These are phyloP conservation scores for Diplazon laetatorius DNA, from an alignment of 2,888 invertebrate genomes.

Conservation along the genomic window DNA sequence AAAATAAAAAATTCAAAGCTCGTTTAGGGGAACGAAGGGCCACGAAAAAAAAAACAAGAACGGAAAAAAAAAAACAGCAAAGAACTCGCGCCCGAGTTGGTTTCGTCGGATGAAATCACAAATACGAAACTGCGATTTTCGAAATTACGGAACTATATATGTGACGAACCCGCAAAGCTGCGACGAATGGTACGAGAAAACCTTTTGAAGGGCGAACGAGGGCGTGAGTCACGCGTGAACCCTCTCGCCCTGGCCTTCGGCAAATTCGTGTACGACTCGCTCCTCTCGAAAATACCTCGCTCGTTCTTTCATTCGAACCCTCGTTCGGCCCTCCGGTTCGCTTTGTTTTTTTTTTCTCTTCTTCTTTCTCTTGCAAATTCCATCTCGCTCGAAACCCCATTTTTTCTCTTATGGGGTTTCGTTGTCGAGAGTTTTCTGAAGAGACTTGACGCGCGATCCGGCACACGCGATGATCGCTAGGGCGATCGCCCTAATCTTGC, in stretches of 20 bases:
- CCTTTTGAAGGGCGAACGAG: conserved; percentile 41
- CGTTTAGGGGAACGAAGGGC: conserved; percentile 58
- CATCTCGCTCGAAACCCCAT: conserved; percentile 16
- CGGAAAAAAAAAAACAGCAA: too few species aligned
- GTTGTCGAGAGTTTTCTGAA: conserved; percentile 40
- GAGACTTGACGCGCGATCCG: conserved; percentile 28
- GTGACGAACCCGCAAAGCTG: conserved; percentile 32
- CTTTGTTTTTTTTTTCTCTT: conserved; percentile 11
- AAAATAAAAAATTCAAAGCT: conserved; percentile 65
- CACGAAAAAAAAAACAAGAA: too few species aligned
- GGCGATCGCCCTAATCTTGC: conserved; percentile 44
- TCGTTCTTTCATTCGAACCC: conserved; percentile 54
- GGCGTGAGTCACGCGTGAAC: conserved; percentile 64
- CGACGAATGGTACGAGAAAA: conserved; percentile 57
- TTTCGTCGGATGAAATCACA: conserved; percentile 61
- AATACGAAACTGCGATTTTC: conserved; percentile 63
- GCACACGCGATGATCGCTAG: conserved; percentile 15
- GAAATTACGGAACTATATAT: conserved; percentile 48
- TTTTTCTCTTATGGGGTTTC: conserved; percentile 25
- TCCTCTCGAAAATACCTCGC: conserved; percentile 50
- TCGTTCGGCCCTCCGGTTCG: conserved; percentile 6
- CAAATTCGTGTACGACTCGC: conserved; percentile 42
- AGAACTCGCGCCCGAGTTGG: conserved; percentile 30
- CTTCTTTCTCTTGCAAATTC: conserved; percentile 21
- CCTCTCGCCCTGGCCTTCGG: conserved; percentile 49